Percentiles rank a stretch among this genome's conserved stretches.
phyloP scores from a whole-genome alignment of 92 coral and sea anemone genomes.

The Pocillopora meandrina region DNA sequence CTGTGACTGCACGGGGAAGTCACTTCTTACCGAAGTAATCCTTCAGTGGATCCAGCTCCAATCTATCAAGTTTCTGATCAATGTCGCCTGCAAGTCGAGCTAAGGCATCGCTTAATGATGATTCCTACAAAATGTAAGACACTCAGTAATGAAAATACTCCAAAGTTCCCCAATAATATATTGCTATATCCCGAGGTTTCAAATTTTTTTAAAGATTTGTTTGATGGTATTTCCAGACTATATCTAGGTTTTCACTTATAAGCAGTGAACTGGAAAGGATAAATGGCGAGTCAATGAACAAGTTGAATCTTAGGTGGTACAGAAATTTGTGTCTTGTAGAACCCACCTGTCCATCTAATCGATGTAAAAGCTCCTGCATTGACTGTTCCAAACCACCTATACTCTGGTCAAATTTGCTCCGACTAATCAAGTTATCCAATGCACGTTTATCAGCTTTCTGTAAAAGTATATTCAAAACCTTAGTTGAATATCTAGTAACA shows the following conservation, averaged over 20 bases:
- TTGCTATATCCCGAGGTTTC: no score
- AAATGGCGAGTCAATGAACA: no score
- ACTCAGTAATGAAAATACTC: neutral
- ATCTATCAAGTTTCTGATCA: slow-evolving; percentile 92
- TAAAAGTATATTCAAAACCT: neutral
- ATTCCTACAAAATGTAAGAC: slow-evolving; percentile 62
- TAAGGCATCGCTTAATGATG: slow-evolving; percentile 77
- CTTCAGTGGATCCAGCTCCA: slow-evolving; percentile 87
- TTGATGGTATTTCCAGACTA: no score
- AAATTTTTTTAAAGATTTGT: no score
- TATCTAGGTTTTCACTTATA: no score
- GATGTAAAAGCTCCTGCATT: slow-evolving; percentile 75
- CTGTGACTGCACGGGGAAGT: no score
- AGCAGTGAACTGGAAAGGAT: no score
- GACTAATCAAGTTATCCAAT: slow-evolving; percentile 86
- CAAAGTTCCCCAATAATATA: neutral
- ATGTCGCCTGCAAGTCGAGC: slow-evolving; percentile 70
- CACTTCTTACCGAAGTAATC: slow-evolving; percentile 80
- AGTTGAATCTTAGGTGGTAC: neutral
- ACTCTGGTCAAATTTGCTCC: slow-evolving; percentile 92
- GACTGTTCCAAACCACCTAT: slow-evolving; percentile 89
- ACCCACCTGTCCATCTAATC: slow-evolving; percentile 85
- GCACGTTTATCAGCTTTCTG: slow-evolving; percentile 98
- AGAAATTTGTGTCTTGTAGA: neutral
- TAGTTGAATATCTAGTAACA: neutral